Base-by-base conservation (phyloP, 2,113 vertebrate genomes). In the Chaetodon auriga region DNA sequence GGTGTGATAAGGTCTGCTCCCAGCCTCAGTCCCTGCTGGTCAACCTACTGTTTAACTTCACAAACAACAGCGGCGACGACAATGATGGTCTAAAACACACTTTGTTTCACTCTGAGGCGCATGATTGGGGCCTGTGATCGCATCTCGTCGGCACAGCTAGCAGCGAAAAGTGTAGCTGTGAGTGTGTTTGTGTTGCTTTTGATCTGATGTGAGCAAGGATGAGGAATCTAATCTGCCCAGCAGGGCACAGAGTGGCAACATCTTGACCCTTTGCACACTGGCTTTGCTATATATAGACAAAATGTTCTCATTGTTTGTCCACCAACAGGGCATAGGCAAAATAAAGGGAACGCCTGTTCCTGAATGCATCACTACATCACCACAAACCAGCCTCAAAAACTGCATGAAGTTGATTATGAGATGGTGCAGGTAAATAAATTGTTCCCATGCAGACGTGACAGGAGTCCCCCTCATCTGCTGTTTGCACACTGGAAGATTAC, bases 1-100 rank as follows among this genome's bases (percentile, higher is more conserved):
- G 23, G 23, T 75, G 85, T 60, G 90, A 91, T 89, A 88, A 88
- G 83, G 83, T 74, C 81, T 65, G 72, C 49, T 68, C 35, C 15
- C 1, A 21, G 61, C 41, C 48, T 74, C 61, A 23, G 70, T 80
- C 76, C 82, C 81, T 64, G 60, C 81, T 80, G 85, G 76, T 80
- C 64, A 70, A 70, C 91, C 83, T 64, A 82, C 88, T 89, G 90
- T 90, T 92, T 84, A 78, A 89, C 81, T 90, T 80, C 68, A 74
- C 86, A 86, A 90, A 83, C 77, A 86, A 83, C 66, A 57, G 49
- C 73, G 15, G 69, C 6, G 55, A 82, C 64, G 74, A 80, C 68
- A 61, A 75, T 38, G 71, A 84, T 71, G 45, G 36, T 25, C 13
- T 49, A 19, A 68, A 8, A 49, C n/a, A 46, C 69, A 61, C 73